Evolutionary conservation across 2,113 vertebrate species (phyloP), one percentile per base, ranked within the genome.

Genomic region (Seriola rivoliana): DNA sequence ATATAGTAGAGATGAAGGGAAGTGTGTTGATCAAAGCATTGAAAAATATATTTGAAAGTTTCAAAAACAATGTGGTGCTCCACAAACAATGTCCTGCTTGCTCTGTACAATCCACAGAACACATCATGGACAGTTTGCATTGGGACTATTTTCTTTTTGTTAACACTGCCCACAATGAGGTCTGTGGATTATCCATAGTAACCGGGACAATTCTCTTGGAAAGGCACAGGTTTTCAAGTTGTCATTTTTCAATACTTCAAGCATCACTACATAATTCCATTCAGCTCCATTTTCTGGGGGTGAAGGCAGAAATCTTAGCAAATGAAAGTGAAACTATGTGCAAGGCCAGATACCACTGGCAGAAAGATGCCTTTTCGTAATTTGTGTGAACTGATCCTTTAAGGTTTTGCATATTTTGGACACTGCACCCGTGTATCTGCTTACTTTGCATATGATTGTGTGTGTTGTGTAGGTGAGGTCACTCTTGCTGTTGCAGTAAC

Each of bases 381-480:
- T 52, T 58, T 29, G 23, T 19, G 19, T 36, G 23, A 34, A 52
- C n/a, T 25, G 16, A 52, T 62, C 42, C 64, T 36, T 42, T 52
- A 13, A 40, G 6, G 32, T 78, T 85, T 91, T 85, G 81, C 86
- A 88, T 84, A 55, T 88, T 82, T 75, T 75, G 34, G 19, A 40
- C 25, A 21, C 38, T 62, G 40, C 65, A 54, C 16, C 32, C 19
- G 36, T 48, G 52, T 70, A 71, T 86, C 67, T 71, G 70, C 65
- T 71, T 81, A 54, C 81, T 84, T 89, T 89, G 70, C 85, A 82
- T 88, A 76, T 68, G 71, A 62, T 40, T 57, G 46, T 64, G 63
- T 65, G 58, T 65, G 48, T 36, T 65, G 68, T 32, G 60, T 74
- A 86, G 77, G 82, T 90, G 86, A 93, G 88, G 83, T 93, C 91